Percentiles rank a stretch among this genome's conserved stretches.
These are phyloP conservation scores for Halesus radiatus DNA, from an alignment of 1,140 invertebrate species.

Conservation along the genomic window DNA sequence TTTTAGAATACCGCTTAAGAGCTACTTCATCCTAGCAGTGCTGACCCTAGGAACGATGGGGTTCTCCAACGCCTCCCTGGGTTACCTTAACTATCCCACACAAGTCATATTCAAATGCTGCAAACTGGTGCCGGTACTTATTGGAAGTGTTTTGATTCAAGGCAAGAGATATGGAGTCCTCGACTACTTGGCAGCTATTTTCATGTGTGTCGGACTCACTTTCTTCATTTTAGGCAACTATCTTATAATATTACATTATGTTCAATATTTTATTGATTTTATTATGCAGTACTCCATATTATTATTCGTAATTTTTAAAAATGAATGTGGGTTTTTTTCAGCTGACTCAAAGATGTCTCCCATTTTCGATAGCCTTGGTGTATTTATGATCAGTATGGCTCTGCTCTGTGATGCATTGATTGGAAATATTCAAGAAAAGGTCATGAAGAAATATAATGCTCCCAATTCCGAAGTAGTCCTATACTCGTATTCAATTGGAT, in stretches of 20 bases:
- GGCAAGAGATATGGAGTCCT: slow-evolving; percentile 87
- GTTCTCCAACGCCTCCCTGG: slow-evolving; percentile 94
- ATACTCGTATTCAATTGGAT: slow-evolving; percentile 93
- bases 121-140: slow-evolving; percentile 94
- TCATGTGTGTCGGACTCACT: slow-evolving; percentile 93
- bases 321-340: slow-evolving; percentile 64
- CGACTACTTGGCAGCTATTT: slow-evolving; percentile 86
- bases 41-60: slow-evolving; percentile 96
- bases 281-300: background rate
- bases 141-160: slow-evolving; percentile 93
- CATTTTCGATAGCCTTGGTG: slow-evolving; percentile 86
- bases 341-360: slow-evolving; percentile 93
- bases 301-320: background rate
- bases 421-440: slow-evolving; percentile 96
- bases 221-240: slow-evolving; percentile 84
- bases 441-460: slow-evolving; percentile 87
- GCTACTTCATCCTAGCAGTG: slow-evolving; percentile 86
- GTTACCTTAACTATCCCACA: slow-evolving; percentile 96
- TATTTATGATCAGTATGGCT: slow-evolving; percentile 89
- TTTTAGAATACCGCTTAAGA: slow-evolving; percentile 86
- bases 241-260: background rate
- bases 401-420: slow-evolving; percentile 94
- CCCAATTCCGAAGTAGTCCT: slow-evolving; percentile 93
- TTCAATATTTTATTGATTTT: too few species aligned
- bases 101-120: slow-evolving; percentile 97